A percentile compares a stretch with the other conserved stretches of the same genome.
phyloP scores from a whole-genome alignment of 2,888 invertebrate genomes.

The Agrenia bidenticulata region DNA sequence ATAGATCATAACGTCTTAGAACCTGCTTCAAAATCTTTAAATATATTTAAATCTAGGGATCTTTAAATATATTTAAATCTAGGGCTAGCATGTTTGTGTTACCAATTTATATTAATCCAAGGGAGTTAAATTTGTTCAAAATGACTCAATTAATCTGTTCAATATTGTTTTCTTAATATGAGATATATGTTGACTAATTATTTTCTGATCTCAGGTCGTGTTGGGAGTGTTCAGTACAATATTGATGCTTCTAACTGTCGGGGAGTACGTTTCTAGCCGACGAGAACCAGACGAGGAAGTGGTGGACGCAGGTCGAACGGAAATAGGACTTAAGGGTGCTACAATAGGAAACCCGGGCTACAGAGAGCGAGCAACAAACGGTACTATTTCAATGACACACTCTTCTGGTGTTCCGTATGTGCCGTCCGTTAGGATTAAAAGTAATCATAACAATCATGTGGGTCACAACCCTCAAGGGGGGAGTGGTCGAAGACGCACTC shows the following conservation, averaged over 20 bases:
- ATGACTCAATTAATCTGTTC: too few species aligned
- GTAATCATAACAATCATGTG: constrained; percentile 20
- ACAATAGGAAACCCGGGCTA: constrained; percentile 86
- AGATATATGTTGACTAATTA: neutral
- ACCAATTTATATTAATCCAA: too few species aligned
- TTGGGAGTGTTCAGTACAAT: constrained; percentile 48
- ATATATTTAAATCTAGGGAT: too few species aligned
- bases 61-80: too few species aligned
- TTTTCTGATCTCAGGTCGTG: constrained; percentile 38
- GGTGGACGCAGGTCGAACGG: constrained; percentile 56
- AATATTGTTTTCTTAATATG: too few species aligned
- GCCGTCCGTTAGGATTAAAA: constrained; percentile 43
- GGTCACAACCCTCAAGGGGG: neutral
- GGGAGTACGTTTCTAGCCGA: constrained; percentile 45
- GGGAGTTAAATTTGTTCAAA: too few species aligned
- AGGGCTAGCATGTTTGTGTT: too few species aligned
- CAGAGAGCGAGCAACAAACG: constrained; percentile 63
- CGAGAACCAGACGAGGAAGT: constrained; percentile 55
- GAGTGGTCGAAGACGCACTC: constrained; percentile 9
- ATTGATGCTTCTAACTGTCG: constrained; percentile 50
- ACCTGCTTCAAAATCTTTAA: too few species aligned
- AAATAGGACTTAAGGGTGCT: constrained; percentile 63
- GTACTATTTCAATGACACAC: constrained; percentile 76
- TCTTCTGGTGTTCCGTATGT: constrained; percentile 66
- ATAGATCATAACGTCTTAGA: too few species aligned